Base-by-base conservation (phyloP, 2,113 vertebrate genomes). In the Synchiropus splendidus region DNA sequence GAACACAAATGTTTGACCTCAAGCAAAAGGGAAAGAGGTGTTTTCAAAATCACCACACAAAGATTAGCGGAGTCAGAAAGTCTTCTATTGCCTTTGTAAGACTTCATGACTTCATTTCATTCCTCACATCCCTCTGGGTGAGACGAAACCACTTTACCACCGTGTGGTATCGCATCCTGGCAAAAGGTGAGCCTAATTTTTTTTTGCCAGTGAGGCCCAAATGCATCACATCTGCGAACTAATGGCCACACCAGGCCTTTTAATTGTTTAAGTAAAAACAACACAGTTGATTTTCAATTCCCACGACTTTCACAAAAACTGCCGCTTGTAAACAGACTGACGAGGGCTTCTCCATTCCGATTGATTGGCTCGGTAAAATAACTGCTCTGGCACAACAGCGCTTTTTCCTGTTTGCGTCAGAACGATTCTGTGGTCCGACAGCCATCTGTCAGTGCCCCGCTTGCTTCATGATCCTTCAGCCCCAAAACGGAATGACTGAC, bases 221-320 rank as follows among this genome's bases (percentile, higher is more conserved):
- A 31, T 34, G 52, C 47, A 54, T 70, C 56, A 39, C 60, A 61
- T 30, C 48, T 54, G 67, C 15, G 15, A 39, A 57, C 31, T 56
- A 58, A 27, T 37, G 48, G 58, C 44, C 39, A 40, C 30, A 18
- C 39, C 34, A 45, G 33, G 48, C 58, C 59, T 54, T 54, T 68
- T 58, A 78, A 78, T 66, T 18, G 45, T 37, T 39, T 34, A 51
- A 54, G 57, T 51, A 57, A 78, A 75, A 69, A 68, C 50, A 64
- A 39, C 76, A 54, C 79, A 74, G 76, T 81, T 62, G 64, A 61
- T 9, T 51, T 44, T 52, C 36, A 48, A 58, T 61, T 64, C 59
- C 62, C 61, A 6, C 17, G 47, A 61, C 48, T 36, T 59, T 49
- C 49, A 36, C 60, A 60, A 56, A 49, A 41, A 42, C 36, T n/a